Evolutionary conservation across 2,113 vertebrate genomes (phyloP).

Genomic region (Pterocles burchelli): DNA sequence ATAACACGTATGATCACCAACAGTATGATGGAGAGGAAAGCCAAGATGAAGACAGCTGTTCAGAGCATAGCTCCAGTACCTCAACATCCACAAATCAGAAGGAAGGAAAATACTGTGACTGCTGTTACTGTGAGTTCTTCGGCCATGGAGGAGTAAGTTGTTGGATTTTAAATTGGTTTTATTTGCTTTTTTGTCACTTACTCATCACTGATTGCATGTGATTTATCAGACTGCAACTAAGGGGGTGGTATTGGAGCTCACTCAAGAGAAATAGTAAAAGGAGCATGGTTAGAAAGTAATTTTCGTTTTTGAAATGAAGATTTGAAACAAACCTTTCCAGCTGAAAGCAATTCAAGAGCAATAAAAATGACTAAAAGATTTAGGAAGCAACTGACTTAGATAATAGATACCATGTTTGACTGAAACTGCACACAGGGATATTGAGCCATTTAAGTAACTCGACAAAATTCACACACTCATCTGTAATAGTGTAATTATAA

Average conservation of each 20-base stretch:
- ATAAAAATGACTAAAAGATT: background rate
- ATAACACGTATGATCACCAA: constrained; percentile 87
- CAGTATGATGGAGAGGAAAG: constrained; percentile 94
- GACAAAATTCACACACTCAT: background rate
- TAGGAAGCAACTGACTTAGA: background rate
- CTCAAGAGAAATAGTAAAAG: background rate
- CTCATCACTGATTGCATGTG: background rate
- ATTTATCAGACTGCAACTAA: background rate
- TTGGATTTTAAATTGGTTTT: background rate
- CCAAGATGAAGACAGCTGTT: constrained; percentile 97
- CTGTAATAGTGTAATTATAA: background rate
- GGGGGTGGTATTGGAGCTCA: background rate
- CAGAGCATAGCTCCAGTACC: constrained; percentile 97
- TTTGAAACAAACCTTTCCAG: background rate
- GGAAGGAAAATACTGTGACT: constrained; percentile 99
- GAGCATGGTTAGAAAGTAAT: background rate
- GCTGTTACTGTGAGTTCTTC: constrained; percentile 99
- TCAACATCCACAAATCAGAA: constrained; percentile 99
- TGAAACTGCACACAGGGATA: background rate
- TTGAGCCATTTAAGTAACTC: background rate
- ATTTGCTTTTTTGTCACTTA: background rate
- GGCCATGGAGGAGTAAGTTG: constrained; percentile 94
- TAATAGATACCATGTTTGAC: background rate
- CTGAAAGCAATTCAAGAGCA: background rate
- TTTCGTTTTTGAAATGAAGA: background rate